Conservation (phyloP, 2,113 vertebrate species). For the Nymphicus hollandicus region DNA sequence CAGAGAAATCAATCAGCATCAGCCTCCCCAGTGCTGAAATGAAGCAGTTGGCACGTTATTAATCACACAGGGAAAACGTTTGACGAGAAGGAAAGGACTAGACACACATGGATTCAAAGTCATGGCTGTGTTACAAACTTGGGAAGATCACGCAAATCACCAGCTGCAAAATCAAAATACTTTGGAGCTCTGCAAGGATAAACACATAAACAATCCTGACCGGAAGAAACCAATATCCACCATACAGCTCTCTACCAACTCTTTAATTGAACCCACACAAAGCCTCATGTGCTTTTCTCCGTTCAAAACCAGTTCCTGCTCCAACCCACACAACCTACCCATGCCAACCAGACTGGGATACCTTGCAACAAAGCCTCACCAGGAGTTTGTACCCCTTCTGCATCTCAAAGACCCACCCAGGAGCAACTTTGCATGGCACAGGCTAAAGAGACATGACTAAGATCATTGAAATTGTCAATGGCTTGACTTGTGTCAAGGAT, state of each 20-base stretch:
- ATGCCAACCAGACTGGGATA: background rate
- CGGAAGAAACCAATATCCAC: background rate
- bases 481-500: background rate
- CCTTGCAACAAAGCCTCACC: accelerated
- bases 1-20: background rate
- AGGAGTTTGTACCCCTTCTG: background rate
- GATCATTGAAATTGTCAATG: accelerated
- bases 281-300: background rate
- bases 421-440: background rate
- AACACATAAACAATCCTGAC: background rate
- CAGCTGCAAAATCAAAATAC: background rate
- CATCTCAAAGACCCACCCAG: background rate
- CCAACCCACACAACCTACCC: background rate
- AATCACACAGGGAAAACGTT: background rate
- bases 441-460: background rate
- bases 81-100: background rate
- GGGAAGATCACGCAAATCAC: background rate
- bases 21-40: background rate
- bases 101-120: background rate
- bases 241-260: background rate
- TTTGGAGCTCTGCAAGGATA: background rate
- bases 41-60: background rate
- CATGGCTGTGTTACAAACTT: background rate
- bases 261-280: background rate
- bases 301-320: background rate